A percentile compares a stretch with the other conserved stretches of the same genome.
phyloP scores from a whole-genome alignment of 2,797 vertebrate species.

The Lagodon rhomboides region DNA sequence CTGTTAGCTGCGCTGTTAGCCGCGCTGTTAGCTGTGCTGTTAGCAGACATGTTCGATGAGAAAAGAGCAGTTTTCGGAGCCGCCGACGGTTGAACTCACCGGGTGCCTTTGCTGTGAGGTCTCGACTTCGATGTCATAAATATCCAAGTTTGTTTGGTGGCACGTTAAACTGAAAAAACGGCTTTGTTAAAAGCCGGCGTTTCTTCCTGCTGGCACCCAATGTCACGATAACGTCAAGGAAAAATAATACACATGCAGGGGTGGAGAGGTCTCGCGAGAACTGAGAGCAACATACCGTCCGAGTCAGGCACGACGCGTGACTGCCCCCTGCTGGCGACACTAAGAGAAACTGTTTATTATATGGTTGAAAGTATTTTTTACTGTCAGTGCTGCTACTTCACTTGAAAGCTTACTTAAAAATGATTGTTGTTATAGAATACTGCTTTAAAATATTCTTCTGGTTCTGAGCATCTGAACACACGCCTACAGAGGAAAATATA shows the following conservation, averaged over 20 bases:
- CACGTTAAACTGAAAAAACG: rapidly evolving
- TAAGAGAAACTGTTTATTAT: no score
- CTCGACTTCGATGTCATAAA: constrained; percentile 61
- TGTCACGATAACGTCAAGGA: constrained; percentile 26
- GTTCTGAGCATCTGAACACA: no score
- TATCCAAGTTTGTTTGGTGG: neutral
- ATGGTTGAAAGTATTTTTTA: no score
- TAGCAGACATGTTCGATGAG: rapidly evolving
- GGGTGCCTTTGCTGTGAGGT: constrained; percentile 6
- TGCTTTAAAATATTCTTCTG: no score
- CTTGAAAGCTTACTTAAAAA: no score
- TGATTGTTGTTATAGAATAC: no score
- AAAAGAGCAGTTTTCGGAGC: no score
- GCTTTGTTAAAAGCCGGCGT: neutral
- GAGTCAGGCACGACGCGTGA: rapidly evolving
- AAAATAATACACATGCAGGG: neutral
- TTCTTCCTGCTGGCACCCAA: neutral
- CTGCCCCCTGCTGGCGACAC: constrained; percentile 12
- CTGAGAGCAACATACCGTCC: neutral
- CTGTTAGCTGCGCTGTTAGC: constrained; percentile 8
- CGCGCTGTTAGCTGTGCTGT: neutral
- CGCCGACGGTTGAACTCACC: constrained; percentile 49
- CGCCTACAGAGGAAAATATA: no score
- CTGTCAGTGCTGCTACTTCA: no score
- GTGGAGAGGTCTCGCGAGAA: constrained; percentile 39